A percentile compares a stretch with the other conserved stretches of the same genome.
phyloP scores from a whole-genome alignment of 2,888 invertebrate species.

The Rhaphigaster nebulosa region DNA sequence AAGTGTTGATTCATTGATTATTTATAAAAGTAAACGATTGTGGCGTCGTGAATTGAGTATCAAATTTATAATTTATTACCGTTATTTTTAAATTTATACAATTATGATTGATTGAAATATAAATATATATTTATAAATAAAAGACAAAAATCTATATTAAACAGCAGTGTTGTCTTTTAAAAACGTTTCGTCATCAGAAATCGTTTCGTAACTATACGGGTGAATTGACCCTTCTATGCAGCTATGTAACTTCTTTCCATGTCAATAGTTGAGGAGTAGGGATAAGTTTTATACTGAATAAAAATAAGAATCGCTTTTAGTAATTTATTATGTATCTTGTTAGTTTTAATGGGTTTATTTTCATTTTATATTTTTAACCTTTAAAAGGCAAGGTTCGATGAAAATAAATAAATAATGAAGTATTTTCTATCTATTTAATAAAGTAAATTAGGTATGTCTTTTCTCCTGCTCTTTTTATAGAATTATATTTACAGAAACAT shows the following conservation, averaged over 20 bases:
- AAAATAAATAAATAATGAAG: no score
- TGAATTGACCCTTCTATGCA: neutral
- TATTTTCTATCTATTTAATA: no score
- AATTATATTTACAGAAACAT: no score
- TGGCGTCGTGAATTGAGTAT: no score
- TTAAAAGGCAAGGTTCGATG: no score
- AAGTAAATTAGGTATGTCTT: no score
- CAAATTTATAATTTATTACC: neutral
- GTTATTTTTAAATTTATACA: neutral
- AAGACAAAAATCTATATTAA: neutral
- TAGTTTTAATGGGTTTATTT: neutral
- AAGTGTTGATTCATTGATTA: neutral
- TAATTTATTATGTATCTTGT: neutral
- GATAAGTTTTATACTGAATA: neutral
- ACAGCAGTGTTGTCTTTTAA: neutral
- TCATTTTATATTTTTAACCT: neutral
- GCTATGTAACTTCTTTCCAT: slow-evolving; percentile 23
- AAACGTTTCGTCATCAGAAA: neutral
- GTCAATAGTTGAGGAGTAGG: neutral
- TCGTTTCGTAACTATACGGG: neutral
- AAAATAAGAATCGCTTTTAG: neutral
- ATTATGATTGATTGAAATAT: neutral
- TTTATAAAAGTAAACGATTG: neutral
- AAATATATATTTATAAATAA: neutral
- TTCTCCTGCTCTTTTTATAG: no score